Evolutionary conservation across 23 tunicate genomes (phyloP), one percentile per base, ranked within the genome.

Genomic region (Diplosoma virens): DNA sequence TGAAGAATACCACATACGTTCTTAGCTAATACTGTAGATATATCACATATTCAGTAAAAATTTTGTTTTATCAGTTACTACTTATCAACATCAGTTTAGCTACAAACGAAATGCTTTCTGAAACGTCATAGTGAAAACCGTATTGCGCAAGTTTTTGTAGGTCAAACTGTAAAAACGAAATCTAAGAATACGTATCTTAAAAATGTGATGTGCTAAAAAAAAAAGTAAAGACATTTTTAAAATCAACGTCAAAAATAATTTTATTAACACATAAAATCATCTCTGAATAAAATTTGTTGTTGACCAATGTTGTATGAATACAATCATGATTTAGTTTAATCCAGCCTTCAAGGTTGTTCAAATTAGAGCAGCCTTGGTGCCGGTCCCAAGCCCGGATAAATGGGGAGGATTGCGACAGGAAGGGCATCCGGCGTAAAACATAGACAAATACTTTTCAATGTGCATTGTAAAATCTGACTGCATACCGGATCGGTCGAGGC

Each of bases 161-260:
- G 33, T 48, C 33, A 47, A 72, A 7, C 61, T 72, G 47, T 72
- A 23, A 72, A 48, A 72, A 27, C 14, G 22, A 72, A 48, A 50
- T 24, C 25, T 72, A 37, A 47, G 22, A 47, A 72, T 72, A n/a
- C n/a, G n/a, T n/a, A 72, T 72, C 46, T 72, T 37, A 33, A 30
- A 72, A 47, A 72, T 61, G 35, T 72, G 61, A 47, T 72, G 78
- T 48, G 61, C 78, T 33, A 22, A 61, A 33, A 72, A 67, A n/a
- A 72, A 72, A 72, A 72, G 34, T 48, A 28, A 72, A 47, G 61
- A 72, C 35, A 72, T 72, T 47, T 72, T 72, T 72, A 30, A 72
- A 72, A 72, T 47, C 37, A 72, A 61, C 61, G 36, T 18, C 33
- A 72, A 30, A 72, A 72, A 72, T 48, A 5, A 60, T 3, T 48